These are phyloP conservation scores for Athetis lepigone DNA, from an alignment of 2,888 invertebrate genomes.

Conservation along the genomic window DNA sequence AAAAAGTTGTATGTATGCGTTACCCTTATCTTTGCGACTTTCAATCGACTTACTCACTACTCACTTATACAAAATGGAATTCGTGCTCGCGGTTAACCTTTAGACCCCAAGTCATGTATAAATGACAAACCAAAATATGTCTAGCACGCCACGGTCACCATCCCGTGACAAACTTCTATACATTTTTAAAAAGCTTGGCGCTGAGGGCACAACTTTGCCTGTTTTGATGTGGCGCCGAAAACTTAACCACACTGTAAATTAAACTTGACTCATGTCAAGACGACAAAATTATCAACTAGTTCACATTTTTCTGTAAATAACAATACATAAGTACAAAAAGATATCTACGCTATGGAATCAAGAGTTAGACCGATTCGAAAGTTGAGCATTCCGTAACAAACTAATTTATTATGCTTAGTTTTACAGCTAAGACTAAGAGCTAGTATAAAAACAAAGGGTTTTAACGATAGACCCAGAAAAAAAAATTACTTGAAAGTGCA, in stretches of 20 bases:
- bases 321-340: slow-evolving; percentile 65
- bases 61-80: too few species aligned
- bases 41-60: too few species aligned
- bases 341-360: slow-evolving; percentile 65
- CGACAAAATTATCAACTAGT: slow-evolving; percentile 10
- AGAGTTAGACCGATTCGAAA: slow-evolving; percentile 73
- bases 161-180: too few species aligned
- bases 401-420: slow-evolving; percentile 63
- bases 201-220: too few species aligned
- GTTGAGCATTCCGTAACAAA: slow-evolving; percentile 69
- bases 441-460: slow-evolving; percentile 34
- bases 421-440: slow-evolving; percentile 47
- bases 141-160: too few species aligned
- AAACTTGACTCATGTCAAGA: slow-evolving; percentile 14
- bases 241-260: slow-evolving; percentile 9
- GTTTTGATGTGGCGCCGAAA: too few species aligned
- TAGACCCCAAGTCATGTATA: too few species aligned
- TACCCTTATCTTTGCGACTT: too few species aligned
- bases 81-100: too few species aligned
- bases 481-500: slow-evolving; percentile 23
- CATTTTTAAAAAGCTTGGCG: too few species aligned
- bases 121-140: too few species aligned
- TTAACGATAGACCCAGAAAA: slow-evolving; percentile 14
- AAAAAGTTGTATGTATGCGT: too few species aligned
- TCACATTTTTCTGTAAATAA: slow-evolving; percentile 15